Base-by-base conservation (phyloP, 2,113 vertebrate species). In the Rhinolophus ferrumequinum region DNA sequence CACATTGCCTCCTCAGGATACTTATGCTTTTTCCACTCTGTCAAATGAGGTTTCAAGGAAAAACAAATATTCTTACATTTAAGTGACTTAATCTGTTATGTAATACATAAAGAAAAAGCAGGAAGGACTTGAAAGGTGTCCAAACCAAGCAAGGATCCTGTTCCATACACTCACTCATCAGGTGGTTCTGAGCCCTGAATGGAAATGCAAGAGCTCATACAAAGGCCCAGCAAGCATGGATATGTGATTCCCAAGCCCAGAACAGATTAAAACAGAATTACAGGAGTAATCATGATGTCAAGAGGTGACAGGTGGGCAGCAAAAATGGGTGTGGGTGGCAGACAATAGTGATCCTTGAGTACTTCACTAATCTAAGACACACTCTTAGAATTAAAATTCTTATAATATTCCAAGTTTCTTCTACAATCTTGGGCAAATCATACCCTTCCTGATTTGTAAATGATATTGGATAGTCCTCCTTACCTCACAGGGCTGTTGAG, bases 271-370 rank as follows among this genome's bases (percentile, higher is more conserved):
- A 92, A 62, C 38, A 89, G 72, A 26, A 38, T 50, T 70, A 73
- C 35, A 52, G 41, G 38, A 95, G 90, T 82, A 77, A 88, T 52
- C 62, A 72, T 33, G n/a, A 85, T n/a, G 80, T 84, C 72, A 90
- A 84, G 88, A 69, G 94, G 41, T 41, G 38, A 96, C 88, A 96
- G 90, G 95, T 97, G 94, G 58, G 18, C 8, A 38, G 81, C 64
- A 64, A 87, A 92, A 86, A 85, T n/a, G 41, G 77, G 35, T 21
- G 11, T 30, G 22, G 22, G 9, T 5, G 35, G 21, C 58, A 58
- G 67, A 62, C 38, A 77, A 35, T 0, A 33, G 19, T 10, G 77
- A 69, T 19, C 38, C 28, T 56, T 5, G 35, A 81, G 50, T 3
- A 24, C 18, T 56, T 52, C 88, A 28, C 79, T 81, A 3, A 82